Evolutionary conservation across 2,888 invertebrate genomes (phyloP), one percentile per base, ranked within the genome.

Genomic region (Amitus sp.): DNA sequence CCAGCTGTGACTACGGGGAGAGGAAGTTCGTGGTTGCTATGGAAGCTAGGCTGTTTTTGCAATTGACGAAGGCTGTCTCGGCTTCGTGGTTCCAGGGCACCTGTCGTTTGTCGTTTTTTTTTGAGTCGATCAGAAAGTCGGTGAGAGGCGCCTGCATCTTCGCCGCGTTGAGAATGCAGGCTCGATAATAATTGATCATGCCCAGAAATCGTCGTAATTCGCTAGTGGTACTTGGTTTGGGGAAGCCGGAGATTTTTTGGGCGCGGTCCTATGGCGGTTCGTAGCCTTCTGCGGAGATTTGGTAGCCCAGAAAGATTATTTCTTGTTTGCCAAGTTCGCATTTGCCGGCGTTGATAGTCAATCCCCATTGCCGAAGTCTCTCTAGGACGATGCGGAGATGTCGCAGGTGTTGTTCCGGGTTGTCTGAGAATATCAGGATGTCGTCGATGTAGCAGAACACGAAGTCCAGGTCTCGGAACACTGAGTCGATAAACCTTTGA

Each of bases 121-220:
- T 65, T 0, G 66, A 37, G 0, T 60, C 54, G 6, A 13, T 34
- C 1, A 66, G 15, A 27, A 19, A 46, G 1, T 13, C 42, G 40
- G 64, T 62, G 1, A 69, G 57, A 0, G 56, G 66, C 1, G 49
- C 49, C 20, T 55, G 56, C 1, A 43, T 3, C 0, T 45, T 0
- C 0, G 69, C 65, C 1, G 65, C 61, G 4, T 57, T 12, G 0
- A 49, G 56, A 0, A 67, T 18, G 42, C 33, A 49, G 1, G 47
- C 30, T 2, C 62, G 45, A 12, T 64, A 62, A 46, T 54, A 61
- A 18, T 65, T 64, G 12, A 65, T 2, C 47, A 58, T 53, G 0
- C 64, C 64, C 0, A 66, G 39, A 28, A 52, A 56, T 0, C 47
- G 39, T 2, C 57, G 50, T 1, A 60, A 23, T 6, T 47, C 10